These are phyloP conservation scores for Plutella xylostella DNA, from an alignment of 2,888 invertebrate genomes.

Conservation along the genomic window DNA sequence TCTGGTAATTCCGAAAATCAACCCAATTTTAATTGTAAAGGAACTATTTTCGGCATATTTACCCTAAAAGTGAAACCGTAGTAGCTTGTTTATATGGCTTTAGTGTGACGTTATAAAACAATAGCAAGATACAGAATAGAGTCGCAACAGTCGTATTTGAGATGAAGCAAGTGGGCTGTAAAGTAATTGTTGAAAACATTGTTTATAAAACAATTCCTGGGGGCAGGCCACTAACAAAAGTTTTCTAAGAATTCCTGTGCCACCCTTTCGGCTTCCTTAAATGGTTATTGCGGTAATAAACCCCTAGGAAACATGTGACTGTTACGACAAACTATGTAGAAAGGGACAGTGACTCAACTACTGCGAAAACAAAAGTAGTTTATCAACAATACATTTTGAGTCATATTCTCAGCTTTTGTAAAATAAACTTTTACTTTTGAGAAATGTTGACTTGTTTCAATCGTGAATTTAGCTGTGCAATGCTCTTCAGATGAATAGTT, in stretches of 20 bases:
- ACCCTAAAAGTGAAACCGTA: slow-evolving; percentile 4
- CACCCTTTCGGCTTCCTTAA: slow-evolving; percentile 65
- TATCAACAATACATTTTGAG: no score
- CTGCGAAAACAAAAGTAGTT: no score
- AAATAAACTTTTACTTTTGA: no score
- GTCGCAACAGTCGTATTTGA: slow-evolving; percentile 17
- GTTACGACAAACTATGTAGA: slow-evolving; percentile 39
- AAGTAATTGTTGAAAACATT: slow-evolving; percentile 63
- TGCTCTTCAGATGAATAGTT: no score
- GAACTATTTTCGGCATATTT: no score
- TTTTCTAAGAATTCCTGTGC: slow-evolving; percentile 54
- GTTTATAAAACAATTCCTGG: slow-evolving; percentile 63
- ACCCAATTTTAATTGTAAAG: no score
- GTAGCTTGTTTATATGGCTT: neutral
- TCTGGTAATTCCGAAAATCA: no score
- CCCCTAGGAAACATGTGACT: slow-evolving; percentile 58
- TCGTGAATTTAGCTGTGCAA: no score
- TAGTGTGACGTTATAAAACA: slow-evolving; percentile 1
- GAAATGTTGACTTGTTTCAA: no score
- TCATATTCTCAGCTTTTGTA: no score
- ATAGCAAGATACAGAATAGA: slow-evolving; percentile 2
- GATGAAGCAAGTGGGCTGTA: slow-evolving; percentile 60
- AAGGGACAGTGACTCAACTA: slow-evolving; percentile 2
- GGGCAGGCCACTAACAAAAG: slow-evolving; percentile 55
- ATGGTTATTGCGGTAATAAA: slow-evolving; percentile 66